Conservation (phyloP, 2,888 invertebrate genomes). For the Oxycera nigricornis region DNA sequence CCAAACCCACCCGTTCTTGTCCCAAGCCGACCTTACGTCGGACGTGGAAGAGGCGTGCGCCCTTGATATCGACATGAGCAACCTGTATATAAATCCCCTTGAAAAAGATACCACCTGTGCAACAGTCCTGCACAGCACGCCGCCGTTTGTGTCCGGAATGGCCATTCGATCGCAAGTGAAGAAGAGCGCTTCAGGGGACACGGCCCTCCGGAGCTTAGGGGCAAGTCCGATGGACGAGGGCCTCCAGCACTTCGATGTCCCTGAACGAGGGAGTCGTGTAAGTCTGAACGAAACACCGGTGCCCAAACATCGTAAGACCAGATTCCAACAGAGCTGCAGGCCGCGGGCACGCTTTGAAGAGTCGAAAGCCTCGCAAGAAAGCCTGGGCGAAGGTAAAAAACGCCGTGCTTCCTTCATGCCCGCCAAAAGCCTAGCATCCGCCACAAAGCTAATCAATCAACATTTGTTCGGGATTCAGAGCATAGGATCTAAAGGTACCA, state of each 20-base stretch:
- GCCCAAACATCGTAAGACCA: constrained; percentile 85
- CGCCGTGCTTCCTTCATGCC: constrained; percentile 68
- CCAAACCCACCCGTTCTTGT: constrained; percentile 93
- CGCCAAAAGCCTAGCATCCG: constrained; percentile 72
- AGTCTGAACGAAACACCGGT: constrained; percentile 71
- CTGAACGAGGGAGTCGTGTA: constrained; percentile 64
- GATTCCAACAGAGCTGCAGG: constrained; percentile 75
- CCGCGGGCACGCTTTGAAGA: constrained; percentile 64
- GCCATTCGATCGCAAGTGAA: constrained; percentile 70
- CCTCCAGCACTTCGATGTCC: constrained; percentile 65
- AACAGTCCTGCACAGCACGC: constrained; percentile 31
- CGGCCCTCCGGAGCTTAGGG: constrained; percentile 72
- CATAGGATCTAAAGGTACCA: constrained; percentile 59
- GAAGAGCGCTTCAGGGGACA: constrained; percentile 82
- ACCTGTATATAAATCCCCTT: constrained; percentile 87
- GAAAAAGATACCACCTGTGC: constrained; percentile 65
- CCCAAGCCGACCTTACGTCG: constrained; percentile 78
- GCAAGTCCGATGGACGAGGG: constrained; percentile 68
- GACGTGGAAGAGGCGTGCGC: constrained; percentile 62
- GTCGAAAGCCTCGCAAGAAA: constrained; percentile 65
- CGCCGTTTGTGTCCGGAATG: constrained; percentile 55
- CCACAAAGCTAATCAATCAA: constrained; percentile 76
- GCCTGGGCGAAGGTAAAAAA: constrained; percentile 61
- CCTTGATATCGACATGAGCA: constrained; percentile 72
- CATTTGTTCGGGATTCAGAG: constrained; percentile 73